Conservation (phyloP, 2,888 invertebrate species). For the Apotomis turbidana region DNA sequence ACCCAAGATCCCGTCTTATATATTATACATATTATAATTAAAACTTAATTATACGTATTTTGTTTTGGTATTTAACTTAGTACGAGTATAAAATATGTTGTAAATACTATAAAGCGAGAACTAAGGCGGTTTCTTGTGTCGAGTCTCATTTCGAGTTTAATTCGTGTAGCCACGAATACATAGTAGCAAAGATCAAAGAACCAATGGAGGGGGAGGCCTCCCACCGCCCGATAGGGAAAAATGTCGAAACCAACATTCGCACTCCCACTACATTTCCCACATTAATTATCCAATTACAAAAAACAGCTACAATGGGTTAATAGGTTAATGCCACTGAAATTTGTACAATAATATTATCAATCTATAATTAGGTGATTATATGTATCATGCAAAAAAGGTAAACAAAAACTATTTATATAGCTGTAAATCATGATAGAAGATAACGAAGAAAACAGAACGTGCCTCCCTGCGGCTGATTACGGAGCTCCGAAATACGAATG, state of each 20-base stretch:
- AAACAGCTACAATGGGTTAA: slow-evolving; percentile 45
- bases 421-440: slow-evolving; percentile 66
- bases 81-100: background rate
- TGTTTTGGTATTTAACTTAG: background rate
- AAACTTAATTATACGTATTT: background rate
- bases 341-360: slow-evolving; percentile 23
- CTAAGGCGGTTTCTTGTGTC: background rate
- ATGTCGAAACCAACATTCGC: slow-evolving; percentile 71
- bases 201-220: slow-evolving; percentile 50
- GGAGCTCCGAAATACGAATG: slow-evolving; percentile 80
- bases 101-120: no score
- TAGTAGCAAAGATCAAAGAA: slow-evolving; percentile 63
- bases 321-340: slow-evolving; percentile 36
- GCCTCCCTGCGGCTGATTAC: slow-evolving; percentile 74
- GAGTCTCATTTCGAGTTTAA: slow-evolving; percentile 48
- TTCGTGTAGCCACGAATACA: slow-evolving; percentile 47
- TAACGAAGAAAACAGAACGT: slow-evolving; percentile 65
- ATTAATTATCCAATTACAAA: slow-evolving; percentile 80
- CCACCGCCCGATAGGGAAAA: slow-evolving; percentile 63
- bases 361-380: slow-evolving; percentile 28
- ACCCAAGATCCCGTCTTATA: no score
- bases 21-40: no score
- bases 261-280: slow-evolving; percentile 70
- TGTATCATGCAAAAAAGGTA: slow-evolving; percentile 37
- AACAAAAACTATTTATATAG: slow-evolving; percentile 48